phyloP scores from a whole-genome alignment of 2,888 invertebrate genomes.

The Crossocerus cetratus region DNA sequence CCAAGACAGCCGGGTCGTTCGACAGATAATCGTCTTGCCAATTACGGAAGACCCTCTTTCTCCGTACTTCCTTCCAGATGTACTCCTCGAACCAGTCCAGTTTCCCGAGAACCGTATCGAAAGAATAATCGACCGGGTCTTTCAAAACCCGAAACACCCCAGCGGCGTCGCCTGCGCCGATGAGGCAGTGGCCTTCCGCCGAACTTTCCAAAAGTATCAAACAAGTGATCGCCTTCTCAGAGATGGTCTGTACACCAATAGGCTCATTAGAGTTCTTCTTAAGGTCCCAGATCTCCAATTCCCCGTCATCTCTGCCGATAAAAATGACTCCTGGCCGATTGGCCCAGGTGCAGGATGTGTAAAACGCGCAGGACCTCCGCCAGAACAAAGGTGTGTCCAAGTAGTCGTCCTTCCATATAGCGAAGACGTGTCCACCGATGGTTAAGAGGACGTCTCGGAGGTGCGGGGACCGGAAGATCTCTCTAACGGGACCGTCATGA shows the following conservation, averaged over 20 bases:
- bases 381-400: conserved; percentile 81
- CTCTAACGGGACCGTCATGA: conserved; percentile 85
- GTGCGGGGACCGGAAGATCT: conserved; percentile 82
- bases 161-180: conserved; percentile 80
- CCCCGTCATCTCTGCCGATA: conserved; percentile 84
- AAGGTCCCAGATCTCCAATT: conserved; percentile 89
- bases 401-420: conserved; percentile 85
- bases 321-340: conserved; percentile 85
- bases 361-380: conserved; percentile 80
- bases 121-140: conserved; percentile 76
- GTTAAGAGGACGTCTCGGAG: conserved; percentile 83
- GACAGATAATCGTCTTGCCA: conserved; percentile 67
- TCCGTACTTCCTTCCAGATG: conserved; percentile 59
- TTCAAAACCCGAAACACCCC: conserved; percentile 78
- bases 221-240: conserved; percentile 73
- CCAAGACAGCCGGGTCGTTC: conserved; percentile 53
- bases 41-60: conserved; percentile 63
- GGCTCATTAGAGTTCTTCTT: conserved; percentile 83
- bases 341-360: conserved; percentile 86
- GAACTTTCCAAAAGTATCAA: conserved; percentile 35
- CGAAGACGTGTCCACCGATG: conserved; percentile 86
- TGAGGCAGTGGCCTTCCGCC: conserved; percentile 67
- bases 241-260: conserved; percentile 82
- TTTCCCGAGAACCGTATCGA: conserved; percentile 48
- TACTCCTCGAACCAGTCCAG: conserved; percentile 69